These are phyloP conservation scores for Tetragonula carbonaria DNA, from an alignment of 2,888 invertebrate species.

Conservation along the genomic window DNA sequence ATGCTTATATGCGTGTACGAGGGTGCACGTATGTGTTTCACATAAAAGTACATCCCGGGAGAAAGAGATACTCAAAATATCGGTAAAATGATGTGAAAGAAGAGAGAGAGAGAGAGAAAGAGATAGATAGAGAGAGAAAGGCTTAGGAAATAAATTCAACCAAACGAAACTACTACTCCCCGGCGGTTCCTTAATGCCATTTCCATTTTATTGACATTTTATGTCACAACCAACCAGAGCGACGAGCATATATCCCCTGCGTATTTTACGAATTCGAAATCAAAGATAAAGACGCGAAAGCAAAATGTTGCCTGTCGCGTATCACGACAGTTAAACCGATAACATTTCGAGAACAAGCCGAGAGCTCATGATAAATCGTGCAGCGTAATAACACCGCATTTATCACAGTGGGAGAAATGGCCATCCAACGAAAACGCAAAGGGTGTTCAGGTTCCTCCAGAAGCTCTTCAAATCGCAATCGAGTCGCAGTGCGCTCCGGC, in stretches of 20 bases:
- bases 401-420: not conserved
- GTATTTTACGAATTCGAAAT: not conserved
- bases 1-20: not conserved
- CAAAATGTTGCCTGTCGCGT: not conserved
- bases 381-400: not conserved
- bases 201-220: not conserved
- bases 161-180: not conserved
- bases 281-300: not conserved
- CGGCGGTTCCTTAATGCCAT: not conserved
- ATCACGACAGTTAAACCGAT: not conserved
- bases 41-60: not conserved
- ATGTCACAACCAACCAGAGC: not conserved
- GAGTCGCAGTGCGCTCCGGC: slow-evolving; percentile 12
- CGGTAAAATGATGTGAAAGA: not conserved
- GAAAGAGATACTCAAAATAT: not conserved
- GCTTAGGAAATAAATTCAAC: not conserved
- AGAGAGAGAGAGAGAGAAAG: not conserved
- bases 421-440: slow-evolving; percentile 27
- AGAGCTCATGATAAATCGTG: not conserved
- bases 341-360: not conserved
- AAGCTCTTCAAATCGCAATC: slow-evolving; percentile 46
- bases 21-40: too few species aligned
- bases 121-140: too few species aligned
- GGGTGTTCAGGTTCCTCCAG: slow-evolving; percentile 5
- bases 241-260: not conserved